Evolutionary conservation across 2,888 invertebrate genomes (phyloP).

Genomic region (Zhuqinia jingwanae): DNA sequence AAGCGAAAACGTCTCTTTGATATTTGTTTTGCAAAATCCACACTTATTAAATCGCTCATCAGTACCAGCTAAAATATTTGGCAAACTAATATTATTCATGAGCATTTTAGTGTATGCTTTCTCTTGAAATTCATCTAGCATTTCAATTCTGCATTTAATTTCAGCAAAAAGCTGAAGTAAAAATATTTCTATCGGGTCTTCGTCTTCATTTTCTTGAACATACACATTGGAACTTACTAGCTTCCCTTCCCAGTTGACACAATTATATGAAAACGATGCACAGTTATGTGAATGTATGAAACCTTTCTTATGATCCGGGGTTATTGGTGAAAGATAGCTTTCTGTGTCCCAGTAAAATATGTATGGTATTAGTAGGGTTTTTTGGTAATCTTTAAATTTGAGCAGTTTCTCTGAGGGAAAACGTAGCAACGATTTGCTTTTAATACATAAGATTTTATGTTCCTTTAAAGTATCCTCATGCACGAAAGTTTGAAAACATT

Average conservation of each 20-base stretch:
- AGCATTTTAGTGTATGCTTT: not conserved
- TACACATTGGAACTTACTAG: not conserved
- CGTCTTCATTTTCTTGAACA: not conserved
- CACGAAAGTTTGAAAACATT: not conserved
- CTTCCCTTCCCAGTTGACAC: not conserved
- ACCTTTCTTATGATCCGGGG: too few species aligned
- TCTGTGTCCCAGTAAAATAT: constrained; percentile 9
- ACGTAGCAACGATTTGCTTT: not conserved
- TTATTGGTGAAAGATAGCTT: not conserved
- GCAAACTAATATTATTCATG: not conserved
- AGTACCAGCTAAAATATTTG: not conserved
- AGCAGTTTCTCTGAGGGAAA: not conserved
- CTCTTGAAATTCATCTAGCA: not conserved
- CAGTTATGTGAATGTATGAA: not conserved
- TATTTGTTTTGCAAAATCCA: not conserved
- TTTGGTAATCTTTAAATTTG: constrained; percentile 11
- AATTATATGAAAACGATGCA: not conserved
- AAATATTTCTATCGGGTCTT: constrained; percentile 1
- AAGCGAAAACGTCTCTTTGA: not conserved
- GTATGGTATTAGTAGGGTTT: not conserved
- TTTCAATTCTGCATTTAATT: not conserved
- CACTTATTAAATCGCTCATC: not conserved
- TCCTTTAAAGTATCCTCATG: not conserved
- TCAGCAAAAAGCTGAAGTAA: not conserved
- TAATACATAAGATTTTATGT: not conserved